phyloP scores from a whole-genome alignment of 2,888 invertebrate species.

The Stenodema calcarata region DNA sequence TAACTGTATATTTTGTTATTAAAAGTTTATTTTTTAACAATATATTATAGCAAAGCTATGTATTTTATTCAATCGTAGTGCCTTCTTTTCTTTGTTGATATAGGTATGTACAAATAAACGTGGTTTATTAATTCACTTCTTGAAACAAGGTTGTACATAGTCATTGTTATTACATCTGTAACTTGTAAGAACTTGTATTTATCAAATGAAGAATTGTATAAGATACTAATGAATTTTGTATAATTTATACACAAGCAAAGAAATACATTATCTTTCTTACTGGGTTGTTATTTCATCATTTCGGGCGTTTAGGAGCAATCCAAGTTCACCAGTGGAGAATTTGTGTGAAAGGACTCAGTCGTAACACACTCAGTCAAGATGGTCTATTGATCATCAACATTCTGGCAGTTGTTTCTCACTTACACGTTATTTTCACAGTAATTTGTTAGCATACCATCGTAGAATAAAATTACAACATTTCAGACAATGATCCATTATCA shows the following conservation, averaged over 20 bases:
- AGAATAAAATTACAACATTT: too few species aligned
- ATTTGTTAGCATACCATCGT: too few species aligned
- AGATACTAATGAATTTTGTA: neutral
- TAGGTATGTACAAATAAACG: constrained; percentile 15
- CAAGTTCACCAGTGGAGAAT: too few species aligned
- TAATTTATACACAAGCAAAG: neutral
- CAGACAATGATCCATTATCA: too few species aligned
- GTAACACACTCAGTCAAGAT: too few species aligned
- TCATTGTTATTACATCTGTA: neutral
- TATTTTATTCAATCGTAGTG: constrained; percentile 32
- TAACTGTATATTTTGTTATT: constrained; percentile 42
- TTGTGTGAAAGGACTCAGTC: too few species aligned
- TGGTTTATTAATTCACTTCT: neutral
- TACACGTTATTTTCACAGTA: too few species aligned
- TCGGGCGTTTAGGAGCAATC: too few species aligned
- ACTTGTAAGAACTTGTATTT: neutral
- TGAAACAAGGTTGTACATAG: constrained; percentile 21
- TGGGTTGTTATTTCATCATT: too few species aligned
- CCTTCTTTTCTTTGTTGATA: constrained; percentile 6
- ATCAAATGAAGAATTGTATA: neutral
- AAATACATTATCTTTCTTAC: neutral
- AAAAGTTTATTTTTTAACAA: constrained; percentile 21
- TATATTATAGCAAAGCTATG: constrained; percentile 11
- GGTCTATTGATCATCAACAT: too few species aligned
- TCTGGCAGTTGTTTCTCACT: too few species aligned